Evolutionary conservation across 2,888 invertebrate species (phyloP), one percentile per base, ranked within the genome.

Genomic region (Elegia similella): DNA sequence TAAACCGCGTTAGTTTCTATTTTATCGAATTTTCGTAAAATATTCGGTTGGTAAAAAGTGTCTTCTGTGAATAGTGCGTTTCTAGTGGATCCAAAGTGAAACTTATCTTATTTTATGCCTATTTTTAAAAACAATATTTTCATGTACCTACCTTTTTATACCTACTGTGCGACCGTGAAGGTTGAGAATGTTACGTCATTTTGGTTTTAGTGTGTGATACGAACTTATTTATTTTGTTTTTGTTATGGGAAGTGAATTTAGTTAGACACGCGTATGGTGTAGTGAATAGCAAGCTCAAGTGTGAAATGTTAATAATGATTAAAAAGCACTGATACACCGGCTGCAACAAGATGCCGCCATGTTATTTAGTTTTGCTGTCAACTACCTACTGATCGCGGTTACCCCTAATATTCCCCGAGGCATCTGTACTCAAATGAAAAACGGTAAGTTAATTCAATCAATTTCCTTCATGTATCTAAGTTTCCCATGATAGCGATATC

Each of bases 151-250:
- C 73, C 77, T 76, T 76, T 53, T 69, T 75, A 79, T 69, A 77
- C 73, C 76, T 86, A 82, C 83, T 84, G 82, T 84, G 88, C 89
- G 90, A 87, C 88, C 88, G 89, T 91, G 91, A 91, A 91, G 90
- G 89, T 89, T 91, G 88, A 89, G 88, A 87, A 86, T 90, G 91
- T 91, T 91, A 91, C 91, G 91, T 91, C 91, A 91, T 88, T 90
- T 89, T 81, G 80, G 78, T 78, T 83, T 78, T 83, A 82, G 82
- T 88, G 85, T 81, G 84, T 88, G 85, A 78, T 88, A 76, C 73
- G 81, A 79, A 86, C 80, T 72, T 76, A 80, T 72, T 74, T 82
- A 81, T 76, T 84, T 82, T 78, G 74, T 65, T 70, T 76, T 70
- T 72, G 63, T 70, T 75, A 69, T 72, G 74, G 73, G 72, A 74